phyloP scores from a whole-genome alignment of 2,888 invertebrate genomes.

The Meteorus cinctellus region DNA sequence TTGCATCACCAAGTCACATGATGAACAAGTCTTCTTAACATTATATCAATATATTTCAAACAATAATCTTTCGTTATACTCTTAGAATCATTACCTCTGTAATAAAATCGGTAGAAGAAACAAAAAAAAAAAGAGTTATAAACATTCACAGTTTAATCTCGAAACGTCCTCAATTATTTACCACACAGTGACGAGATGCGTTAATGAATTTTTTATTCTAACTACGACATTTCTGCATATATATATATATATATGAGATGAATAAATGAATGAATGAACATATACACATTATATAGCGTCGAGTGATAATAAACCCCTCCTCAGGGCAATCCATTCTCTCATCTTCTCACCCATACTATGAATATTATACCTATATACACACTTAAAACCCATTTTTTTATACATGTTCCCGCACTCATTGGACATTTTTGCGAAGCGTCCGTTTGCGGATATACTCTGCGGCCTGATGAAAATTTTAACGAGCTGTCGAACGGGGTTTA shows the following conservation, averaged over 20 bases:
- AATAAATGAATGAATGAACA: not conserved
- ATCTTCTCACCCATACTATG: conserved; percentile 23
- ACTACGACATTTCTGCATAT: conserved; percentile 21
- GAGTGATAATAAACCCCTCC: conserved; percentile 32
- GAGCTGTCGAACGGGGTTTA: conserved; percentile 59
- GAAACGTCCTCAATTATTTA: conserved; percentile 14
- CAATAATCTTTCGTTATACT: not conserved
- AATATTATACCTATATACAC: not conserved
- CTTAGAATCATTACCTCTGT: not conserved
- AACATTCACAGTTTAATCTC: conserved; percentile 20
- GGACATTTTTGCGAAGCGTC: conserved; percentile 23
- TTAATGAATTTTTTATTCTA: conserved; percentile 40
- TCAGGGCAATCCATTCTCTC: conserved; percentile 13
- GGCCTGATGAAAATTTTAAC: conserved; percentile 64
- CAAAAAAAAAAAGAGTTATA: not conserved
- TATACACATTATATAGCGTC: not conserved
- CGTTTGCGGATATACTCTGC: not conserved
- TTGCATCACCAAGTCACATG: too few species aligned
- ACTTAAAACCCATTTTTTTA: conserved; percentile 1
- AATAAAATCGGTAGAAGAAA: not conserved
- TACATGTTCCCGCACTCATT: not conserved
- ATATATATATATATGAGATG: conserved; percentile 13
- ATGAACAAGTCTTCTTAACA: too few species aligned
- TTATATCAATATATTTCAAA: not conserved
- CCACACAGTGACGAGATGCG: conserved; percentile 17